Percentiles rank a stretch among this genome's conserved stretches.
These are phyloP conservation scores for Scaptomyza graminum DNA, from an alignment of 1,140 invertebrate species.

Conservation along the genomic window DNA sequence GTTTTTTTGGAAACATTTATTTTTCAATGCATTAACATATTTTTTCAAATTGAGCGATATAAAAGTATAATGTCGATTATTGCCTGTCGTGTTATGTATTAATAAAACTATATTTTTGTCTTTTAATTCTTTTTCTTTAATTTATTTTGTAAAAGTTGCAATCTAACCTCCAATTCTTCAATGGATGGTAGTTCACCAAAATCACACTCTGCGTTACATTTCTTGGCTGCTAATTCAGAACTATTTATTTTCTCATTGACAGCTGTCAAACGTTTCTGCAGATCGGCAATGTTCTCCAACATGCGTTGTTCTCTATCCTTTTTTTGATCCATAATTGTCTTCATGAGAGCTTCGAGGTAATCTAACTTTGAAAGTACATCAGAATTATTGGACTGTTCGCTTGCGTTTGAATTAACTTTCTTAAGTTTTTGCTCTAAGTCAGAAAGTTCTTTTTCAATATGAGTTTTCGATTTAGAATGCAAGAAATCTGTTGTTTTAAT, in stretches of 20 bases:
- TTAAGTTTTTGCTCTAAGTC: slow-evolving; percentile 7
- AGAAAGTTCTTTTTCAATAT: slow-evolving; percentile 1
- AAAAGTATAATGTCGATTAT: too few species aligned
- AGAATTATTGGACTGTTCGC: neutral
- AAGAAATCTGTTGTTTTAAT: neutral
- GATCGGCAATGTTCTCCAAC: neutral
- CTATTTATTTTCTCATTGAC: slow-evolving; percentile 1
- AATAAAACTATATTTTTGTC: too few species aligned
- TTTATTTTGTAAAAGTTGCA: neutral
- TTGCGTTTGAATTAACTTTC: neutral
- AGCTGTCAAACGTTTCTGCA: slow-evolving; percentile 10
- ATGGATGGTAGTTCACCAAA: slow-evolving; percentile 16
- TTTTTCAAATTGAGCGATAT: too few species aligned
- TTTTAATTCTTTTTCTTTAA: neutral
- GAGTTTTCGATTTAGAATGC: neutral
- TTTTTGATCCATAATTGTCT: slow-evolving; percentile 1
- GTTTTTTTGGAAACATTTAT: neutral
- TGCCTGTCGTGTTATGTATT: too few species aligned
- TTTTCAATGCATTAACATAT: too few species aligned
- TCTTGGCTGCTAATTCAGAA: neutral
- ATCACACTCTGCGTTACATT: slow-evolving; percentile 21
- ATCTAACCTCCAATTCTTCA: neutral
- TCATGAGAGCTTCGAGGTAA: slow-evolving; percentile 15
- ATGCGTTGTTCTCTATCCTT: neutral
- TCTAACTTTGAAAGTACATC: neutral